Conservation (phyloP, 2,113 vertebrate genomes). For the Terrapene triunguis region DNA sequence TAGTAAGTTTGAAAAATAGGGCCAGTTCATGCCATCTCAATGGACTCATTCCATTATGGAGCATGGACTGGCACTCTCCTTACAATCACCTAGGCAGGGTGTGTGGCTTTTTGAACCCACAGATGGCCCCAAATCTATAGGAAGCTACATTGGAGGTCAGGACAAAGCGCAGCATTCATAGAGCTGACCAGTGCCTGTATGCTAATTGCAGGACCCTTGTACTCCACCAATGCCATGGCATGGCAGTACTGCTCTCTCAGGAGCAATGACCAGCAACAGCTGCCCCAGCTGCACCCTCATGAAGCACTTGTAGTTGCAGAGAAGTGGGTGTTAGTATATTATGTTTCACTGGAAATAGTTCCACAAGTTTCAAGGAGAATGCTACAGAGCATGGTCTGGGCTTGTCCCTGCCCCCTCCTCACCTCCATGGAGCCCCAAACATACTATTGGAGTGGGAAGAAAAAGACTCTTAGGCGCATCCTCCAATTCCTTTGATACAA, state of each 20-base stretch:
- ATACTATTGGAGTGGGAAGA: not conserved
- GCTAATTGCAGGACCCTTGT: not conserved
- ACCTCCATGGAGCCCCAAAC: not conserved
- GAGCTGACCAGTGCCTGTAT: not conserved
- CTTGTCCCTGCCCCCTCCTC: not conserved
- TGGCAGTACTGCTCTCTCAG: not conserved
- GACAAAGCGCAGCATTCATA: not conserved
- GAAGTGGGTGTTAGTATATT: not conserved
- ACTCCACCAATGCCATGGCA: not conserved
- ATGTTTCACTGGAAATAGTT: not conserved
- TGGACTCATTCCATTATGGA: accelerated
- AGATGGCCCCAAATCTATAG: not conserved
- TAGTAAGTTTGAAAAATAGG: not conserved
- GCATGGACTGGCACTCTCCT: accelerated
- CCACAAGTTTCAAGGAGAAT: not conserved
- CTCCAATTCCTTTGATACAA: not conserved
- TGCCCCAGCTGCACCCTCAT: not conserved
- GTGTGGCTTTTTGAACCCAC: not conserved
- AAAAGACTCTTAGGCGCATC: not conserved
- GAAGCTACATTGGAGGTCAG: accelerated
- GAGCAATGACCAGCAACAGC: not conserved
- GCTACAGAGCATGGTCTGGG: not conserved
- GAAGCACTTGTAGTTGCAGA: not conserved
- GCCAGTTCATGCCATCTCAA: not conserved
- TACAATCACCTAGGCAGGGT: not conserved